phyloP scores from a whole-genome alignment of 2,113 vertebrate species.

The Cricetomys ansorgei region DNA sequence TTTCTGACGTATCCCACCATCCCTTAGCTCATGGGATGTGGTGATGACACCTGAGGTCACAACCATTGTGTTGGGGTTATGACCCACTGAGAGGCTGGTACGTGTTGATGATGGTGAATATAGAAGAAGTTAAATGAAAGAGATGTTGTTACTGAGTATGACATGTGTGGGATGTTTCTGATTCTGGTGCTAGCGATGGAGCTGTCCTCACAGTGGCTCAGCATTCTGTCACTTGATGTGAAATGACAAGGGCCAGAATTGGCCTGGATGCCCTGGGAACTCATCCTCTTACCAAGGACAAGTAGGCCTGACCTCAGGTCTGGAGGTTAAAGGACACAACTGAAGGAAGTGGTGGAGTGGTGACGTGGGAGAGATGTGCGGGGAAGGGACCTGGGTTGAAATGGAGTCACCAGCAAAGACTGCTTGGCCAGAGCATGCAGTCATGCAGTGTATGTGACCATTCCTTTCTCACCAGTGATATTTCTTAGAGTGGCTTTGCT shows the following conservation, averaged over 20 bases:
- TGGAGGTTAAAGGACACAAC: not conserved
- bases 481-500: not conserved
- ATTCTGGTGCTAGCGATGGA: not conserved
- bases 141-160: not conserved
- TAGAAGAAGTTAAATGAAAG: not conserved
- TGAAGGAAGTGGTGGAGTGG: not conserved
- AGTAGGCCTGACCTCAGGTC: not conserved
- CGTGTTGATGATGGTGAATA: not conserved
- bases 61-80: not conserved
- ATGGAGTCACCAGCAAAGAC: not conserved
- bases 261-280: not conserved
- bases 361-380: not conserved
- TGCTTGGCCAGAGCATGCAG: not conserved
- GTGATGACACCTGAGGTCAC: not conserved
- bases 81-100: not conserved
- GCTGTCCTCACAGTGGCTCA: not conserved
- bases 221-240: not conserved
- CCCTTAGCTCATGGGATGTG: not conserved
- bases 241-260: not conserved
- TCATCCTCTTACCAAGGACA: not conserved
- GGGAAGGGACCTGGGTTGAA: not conserved
- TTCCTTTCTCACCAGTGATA: not conserved
- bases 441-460: not conserved
- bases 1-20: not conserved
- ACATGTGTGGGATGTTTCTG: not conserved